phyloP scores from a whole-genome alignment of 2,113 vertebrate genomes.

The Chlorocebus sabaeus region DNA sequence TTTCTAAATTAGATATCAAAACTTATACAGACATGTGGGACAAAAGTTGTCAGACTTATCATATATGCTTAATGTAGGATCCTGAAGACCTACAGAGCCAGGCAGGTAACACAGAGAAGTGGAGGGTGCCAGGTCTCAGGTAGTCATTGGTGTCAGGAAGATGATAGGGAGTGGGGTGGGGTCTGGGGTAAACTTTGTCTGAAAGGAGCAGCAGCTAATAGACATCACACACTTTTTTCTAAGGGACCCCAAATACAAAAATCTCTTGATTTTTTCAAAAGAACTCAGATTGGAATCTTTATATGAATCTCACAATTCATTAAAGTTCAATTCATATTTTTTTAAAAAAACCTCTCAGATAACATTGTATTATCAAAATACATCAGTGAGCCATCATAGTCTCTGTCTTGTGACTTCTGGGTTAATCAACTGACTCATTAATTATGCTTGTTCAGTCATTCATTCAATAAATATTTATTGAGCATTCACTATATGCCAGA shows the following conservation, averaged over 20 bases:
- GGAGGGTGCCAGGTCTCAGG: background rate
- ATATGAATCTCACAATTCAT: background rate
- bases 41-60: background rate
- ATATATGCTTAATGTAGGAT: background rate
- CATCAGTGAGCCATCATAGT: background rate
- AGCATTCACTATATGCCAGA: background rate
- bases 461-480: background rate
- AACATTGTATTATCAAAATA: background rate
- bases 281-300: background rate
- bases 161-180: background rate
- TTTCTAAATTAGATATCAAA: constrained; percentile 26
- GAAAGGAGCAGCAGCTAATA: background rate
- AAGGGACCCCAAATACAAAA: background rate
- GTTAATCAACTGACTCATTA: background rate
- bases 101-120: background rate
- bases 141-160: background rate
- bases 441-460: background rate
- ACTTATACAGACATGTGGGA: background rate
- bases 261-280: constrained; percentile 9
- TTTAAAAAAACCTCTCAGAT: background rate
- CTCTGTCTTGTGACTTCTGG: background rate
- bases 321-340: background rate
- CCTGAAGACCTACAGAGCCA: background rate
- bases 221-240: background rate
- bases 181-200: background rate